Base-by-base conservation (phyloP, 2,797 vertebrate genomes). In the Melanotaenia nigrans region DNA sequence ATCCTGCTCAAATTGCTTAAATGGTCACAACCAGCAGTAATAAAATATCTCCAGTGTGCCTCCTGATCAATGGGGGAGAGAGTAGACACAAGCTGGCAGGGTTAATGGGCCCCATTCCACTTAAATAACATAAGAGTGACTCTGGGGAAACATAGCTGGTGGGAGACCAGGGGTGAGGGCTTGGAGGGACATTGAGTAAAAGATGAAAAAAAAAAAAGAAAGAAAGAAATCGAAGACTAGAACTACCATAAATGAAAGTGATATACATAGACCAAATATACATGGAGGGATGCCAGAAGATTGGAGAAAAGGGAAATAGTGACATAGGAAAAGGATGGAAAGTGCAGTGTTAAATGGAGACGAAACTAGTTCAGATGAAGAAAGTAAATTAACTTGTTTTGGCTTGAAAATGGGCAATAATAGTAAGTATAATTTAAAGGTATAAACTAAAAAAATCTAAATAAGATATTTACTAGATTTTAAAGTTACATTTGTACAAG, bases 31-130 rank as follows among this genome's bases (percentile, higher is more conserved):
- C 76, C 83, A 89, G 85, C 78, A 86, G 96, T 96, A 96, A 96
- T 96, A 95, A 96, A 96, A 96, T 96, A 95, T 94, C 94, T 92
- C 90, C 91, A 93, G 91, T 94, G 95, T 95, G 90, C 94, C 94
- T 96, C 95, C 93, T 96, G 95, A 96, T 96, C 96, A 96, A 94
- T 96, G 95, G 92, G 95, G 94, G 90, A 93, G 91, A 91, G 89
- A 92, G 85, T 94, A 90, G 82, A 84, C 89, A 93, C 94, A 94
- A 94, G 94, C 95, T 95, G 92, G 92, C 93, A 4, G 90, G 89
- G 94, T 94, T 96, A 96, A 96, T 96, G 95, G 95, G 92, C 90
- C 84, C 90, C 91, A 16, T 90, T 93, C 90, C 87, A 91, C 91
- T 93, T 93, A 93, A 96, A 95, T 87, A 95, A 93, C 90, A 95